Evolutionary conservation across 2,888 invertebrate species (phyloP).

Genomic region (Sinelater perroti): DNA sequence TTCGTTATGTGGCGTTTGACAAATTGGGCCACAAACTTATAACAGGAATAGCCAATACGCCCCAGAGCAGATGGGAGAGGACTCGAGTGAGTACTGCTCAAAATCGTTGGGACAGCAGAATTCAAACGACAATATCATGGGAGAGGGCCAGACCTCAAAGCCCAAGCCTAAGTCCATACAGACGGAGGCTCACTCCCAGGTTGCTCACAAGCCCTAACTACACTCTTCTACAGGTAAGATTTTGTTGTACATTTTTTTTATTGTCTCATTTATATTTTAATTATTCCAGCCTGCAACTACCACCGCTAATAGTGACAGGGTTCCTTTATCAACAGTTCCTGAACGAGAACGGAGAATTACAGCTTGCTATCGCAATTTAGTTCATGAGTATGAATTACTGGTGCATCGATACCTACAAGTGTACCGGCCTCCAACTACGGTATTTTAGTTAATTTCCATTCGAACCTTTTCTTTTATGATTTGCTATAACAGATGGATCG

Average conservation of each 20-base stretch:
- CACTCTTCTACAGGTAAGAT: conserved; percentile 10
- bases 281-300: conserved; percentile 17
- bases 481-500: conserved; percentile 68
- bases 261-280: not conserved
- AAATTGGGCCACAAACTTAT: conserved; percentile 81
- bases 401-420: conserved; percentile 63
- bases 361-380: conserved; percentile 61
- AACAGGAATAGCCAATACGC: conserved; percentile 80
- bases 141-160: conserved; percentile 49
- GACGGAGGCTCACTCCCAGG: conserved; percentile 54
- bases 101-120: conserved; percentile 38
- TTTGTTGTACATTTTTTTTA: not conserved
- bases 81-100: conserved; percentile 18
- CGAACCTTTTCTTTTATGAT: not conserved
- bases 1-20: conserved; percentile 85
- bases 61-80: conserved; percentile 65
- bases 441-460: conserved; percentile 47
- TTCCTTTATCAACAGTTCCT: conserved; percentile 55
- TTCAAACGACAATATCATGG: too few relatives aligned
- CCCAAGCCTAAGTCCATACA: conserved; percentile 46
- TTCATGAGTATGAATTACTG: conserved; percentile 63
- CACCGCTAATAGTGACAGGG: conserved; percentile 39
- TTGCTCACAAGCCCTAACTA: conserved; percentile 32
- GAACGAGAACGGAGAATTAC: conserved; percentile 63
- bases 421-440: conserved; percentile 61